A percentile compares a stretch with the other conserved stretches of the same genome.
These are phyloP conservation scores for Melanitta fusca DNA, from an alignment of 2,797 vertebrate genomes.

Conservation along the genomic window DNA sequence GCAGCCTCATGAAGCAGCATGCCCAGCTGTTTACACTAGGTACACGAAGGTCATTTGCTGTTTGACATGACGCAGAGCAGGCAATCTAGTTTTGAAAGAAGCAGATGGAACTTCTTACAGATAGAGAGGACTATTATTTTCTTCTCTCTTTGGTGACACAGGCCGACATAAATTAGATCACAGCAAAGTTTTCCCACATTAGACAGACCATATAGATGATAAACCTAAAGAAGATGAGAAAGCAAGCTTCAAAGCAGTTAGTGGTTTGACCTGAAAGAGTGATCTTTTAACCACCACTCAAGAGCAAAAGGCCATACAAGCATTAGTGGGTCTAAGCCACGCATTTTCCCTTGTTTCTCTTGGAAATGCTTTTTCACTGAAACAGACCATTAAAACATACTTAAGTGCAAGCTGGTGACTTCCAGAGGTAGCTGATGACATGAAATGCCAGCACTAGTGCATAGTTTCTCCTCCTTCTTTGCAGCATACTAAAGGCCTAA, in stretches of 20 bases:
- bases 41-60: not conserved
- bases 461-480: not conserved
- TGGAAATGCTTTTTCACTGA: constrained; percentile 44
- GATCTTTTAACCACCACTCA: constrained; percentile 49
- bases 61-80: not conserved
- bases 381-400: constrained; percentile 8
- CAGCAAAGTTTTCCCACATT: constrained; percentile 52
- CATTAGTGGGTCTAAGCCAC: constrained; percentile 38
- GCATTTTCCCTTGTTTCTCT: constrained; percentile 50
- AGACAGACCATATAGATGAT: constrained; percentile 36
- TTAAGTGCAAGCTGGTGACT: constrained; percentile 9
- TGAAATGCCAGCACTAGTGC: not conserved
- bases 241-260: constrained; percentile 43
- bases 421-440: not conserved
- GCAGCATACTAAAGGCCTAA: not conserved
- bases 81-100: not conserved
- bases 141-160: not conserved
- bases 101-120: constrained; percentile 41
- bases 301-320: constrained; percentile 32
- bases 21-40: not conserved
- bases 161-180: constrained; percentile 43
- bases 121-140: constrained; percentile 4
- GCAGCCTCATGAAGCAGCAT: not conserved
- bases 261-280: constrained; percentile 47
- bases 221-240: constrained; percentile 10